phyloP scores from a whole-genome alignment of 23 tunicate species.

The Trididemnum clinides region DNA sequence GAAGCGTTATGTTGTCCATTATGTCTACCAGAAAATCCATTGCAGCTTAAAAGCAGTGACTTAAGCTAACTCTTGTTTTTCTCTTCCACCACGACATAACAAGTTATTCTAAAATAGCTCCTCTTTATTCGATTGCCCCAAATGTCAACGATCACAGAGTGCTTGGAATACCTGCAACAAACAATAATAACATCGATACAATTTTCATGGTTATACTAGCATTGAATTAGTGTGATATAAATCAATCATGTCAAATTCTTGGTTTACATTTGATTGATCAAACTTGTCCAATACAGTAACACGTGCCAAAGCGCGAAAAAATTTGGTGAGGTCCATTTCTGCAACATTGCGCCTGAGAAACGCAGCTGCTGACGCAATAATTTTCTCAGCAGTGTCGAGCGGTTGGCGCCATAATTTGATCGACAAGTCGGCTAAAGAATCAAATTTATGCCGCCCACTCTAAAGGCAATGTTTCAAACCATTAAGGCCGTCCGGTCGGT shows the following conservation, averaged over 20 bases:
- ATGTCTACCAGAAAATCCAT: conserved; percentile 1
- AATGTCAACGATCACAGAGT: background rate
- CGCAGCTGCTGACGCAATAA: too few species aligned
- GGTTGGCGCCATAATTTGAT: background rate
- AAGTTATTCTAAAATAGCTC: conserved; percentile 2
- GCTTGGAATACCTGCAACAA: background rate
- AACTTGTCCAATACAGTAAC: background rate
- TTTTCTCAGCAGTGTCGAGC: too few species aligned
- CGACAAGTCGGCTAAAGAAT: background rate
- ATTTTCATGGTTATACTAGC: background rate
- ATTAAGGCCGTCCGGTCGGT: background rate
- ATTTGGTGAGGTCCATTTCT: background rate
- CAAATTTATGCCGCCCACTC: background rate
- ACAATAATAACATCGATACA: background rate
- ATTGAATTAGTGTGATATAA: conserved; percentile 1
- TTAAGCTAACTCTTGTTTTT: background rate
- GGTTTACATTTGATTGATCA: background rate
- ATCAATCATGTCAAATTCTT: background rate
- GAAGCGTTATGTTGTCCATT: conserved; percentile 9
- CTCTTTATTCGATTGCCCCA: conserved; percentile 25
- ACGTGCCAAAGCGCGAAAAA: background rate
- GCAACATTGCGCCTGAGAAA: background rate
- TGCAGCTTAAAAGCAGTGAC: background rate
- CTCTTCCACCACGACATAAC: background rate
- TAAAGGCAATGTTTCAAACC: background rate